phyloP scores from a whole-genome alignment of 1,140 invertebrate species.

The Aphidius ervi region DNA sequence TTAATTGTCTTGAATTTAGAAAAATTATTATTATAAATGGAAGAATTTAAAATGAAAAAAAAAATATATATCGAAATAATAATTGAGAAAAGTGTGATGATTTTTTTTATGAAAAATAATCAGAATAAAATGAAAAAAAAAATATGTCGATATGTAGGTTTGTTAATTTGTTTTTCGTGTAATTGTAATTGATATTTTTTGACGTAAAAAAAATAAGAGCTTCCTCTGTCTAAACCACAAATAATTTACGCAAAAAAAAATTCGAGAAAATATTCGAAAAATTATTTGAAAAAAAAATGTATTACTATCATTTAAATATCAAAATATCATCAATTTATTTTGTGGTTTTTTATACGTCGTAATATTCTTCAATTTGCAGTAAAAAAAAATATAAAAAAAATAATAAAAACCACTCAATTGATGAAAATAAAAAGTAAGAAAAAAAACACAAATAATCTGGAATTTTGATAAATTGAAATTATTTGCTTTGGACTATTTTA shows the following conservation, averaged over 20 bases:
- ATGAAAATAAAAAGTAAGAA: too few species aligned
- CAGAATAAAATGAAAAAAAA: slow-evolving; percentile 7
- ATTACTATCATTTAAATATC: too few species aligned
- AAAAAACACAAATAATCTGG: too few species aligned
- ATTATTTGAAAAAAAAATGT: too few species aligned
- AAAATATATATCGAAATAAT: not conserved
- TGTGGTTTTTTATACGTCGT: too few species aligned
- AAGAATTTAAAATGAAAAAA: not conserved
- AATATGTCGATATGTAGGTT: slow-evolving; percentile 3
- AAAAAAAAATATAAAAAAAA: too few species aligned
- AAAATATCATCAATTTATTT: too few species aligned
- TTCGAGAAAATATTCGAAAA: too few species aligned
- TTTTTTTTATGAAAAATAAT: not conserved
- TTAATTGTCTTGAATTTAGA: not conserved
- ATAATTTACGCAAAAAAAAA: too few species aligned
- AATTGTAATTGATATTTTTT: slow-evolving; percentile 22
- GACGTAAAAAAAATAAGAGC: slow-evolving; percentile 17
- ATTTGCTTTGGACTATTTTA: not conserved
- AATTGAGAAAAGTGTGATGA: not conserved
- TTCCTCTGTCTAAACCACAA: slow-evolving; percentile 5
- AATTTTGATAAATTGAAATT: too few species aligned
- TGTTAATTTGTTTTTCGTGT: slow-evolving; percentile 17
- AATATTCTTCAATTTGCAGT: too few species aligned
- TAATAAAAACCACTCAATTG: too few species aligned
- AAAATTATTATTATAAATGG: not conserved